These are phyloP conservation scores for Ictalurus punctatus DNA, from an alignment of 2,113 vertebrate species.

Conservation along the genomic window DNA sequence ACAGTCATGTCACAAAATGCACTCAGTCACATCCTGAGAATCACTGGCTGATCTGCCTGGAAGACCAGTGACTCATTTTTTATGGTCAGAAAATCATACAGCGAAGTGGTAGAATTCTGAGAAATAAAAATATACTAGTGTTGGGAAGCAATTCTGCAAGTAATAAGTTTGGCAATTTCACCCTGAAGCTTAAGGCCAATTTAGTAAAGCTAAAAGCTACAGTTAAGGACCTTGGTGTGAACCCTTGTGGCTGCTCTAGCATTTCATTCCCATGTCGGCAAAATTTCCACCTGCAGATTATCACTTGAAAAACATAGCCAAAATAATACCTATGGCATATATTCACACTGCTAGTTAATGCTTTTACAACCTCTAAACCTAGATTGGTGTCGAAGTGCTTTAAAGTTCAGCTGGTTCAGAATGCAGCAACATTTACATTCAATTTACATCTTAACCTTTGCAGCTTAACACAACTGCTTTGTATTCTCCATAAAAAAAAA, in stretches of 20 bases:
- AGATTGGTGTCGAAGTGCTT: background rate
- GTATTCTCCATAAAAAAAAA: background rate
- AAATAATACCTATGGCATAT: background rate
- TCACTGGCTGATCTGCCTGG: background rate
- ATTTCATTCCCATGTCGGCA: background rate
- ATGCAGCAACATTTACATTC: background rate
- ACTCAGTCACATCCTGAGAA: conserved; percentile 26
- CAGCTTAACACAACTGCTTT: background rate
- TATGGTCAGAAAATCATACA: background rate
- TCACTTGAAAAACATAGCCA: background rate
- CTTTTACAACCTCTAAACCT: background rate
- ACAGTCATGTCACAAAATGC: conserved; percentile 14
- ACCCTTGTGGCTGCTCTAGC: background rate
- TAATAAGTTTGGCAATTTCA: conserved; percentile 6
- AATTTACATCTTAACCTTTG: background rate
- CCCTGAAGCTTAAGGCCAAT: background rate
- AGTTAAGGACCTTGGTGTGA: background rate
- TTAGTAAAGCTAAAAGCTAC: background rate
- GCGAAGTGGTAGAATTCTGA: background rate
- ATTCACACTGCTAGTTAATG: background rate
- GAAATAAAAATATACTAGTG: conserved; percentile 4
- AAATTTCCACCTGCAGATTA: background rate
- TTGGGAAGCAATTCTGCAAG: background rate
- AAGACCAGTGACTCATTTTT: background rate
- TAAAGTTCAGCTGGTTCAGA: background rate